Evolutionary conservation across 30 jellyfish, hydroid and myxozoan species (phyloP), one percentile per base, ranked within the genome.

Genomic region (Turritopsis dohrnii): DNA sequence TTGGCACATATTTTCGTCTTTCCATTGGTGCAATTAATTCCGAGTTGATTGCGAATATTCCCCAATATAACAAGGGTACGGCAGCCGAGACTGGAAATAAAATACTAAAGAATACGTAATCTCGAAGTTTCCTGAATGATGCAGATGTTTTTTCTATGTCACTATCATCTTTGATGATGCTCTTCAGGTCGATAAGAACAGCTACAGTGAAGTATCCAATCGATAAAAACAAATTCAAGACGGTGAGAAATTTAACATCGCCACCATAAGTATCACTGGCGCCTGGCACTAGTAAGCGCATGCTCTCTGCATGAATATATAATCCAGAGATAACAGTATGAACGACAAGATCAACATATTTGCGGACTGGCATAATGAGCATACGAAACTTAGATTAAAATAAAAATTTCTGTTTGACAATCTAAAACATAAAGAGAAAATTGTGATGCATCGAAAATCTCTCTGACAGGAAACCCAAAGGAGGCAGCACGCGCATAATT

Each of bases 221-320:
- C 16, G 96, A 79, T 31, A 84, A 1, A 21, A 71, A 7, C 74
- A 89, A 52, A 72, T 84, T 89, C 66, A 84, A 79, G 76, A 89
- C 79, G 0, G 96, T 84, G 54, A 89, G 65, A 65, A 79, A 89
- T 80, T 89, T 89, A 77, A 79, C 72, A 30, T 88, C 28, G 0
- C 96, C 96, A 22, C 96, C 96, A 29, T 89, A 89, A 3, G 89
- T 76, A 69, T 84, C 79, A 0, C 88, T 89, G 52, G 74, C 72
- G 21, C 96, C 96, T 24, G 84, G 71, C 25, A 84, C 76, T 76
- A 76, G 81, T 20, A 53, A 19, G 27, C 30, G 60, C 60, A 41
- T 41, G 60, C 60, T 41, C 60, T 41, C 60, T 41, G 60, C 60
- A 41, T 13, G 60, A 13, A 41, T 5, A 13, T 41, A 41, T 13